A percentile compares a stretch with the other conserved stretches of the same genome.
Conservation (phyloP, 1,140 invertebrate species). For the Drosophila rufa region DNA sequence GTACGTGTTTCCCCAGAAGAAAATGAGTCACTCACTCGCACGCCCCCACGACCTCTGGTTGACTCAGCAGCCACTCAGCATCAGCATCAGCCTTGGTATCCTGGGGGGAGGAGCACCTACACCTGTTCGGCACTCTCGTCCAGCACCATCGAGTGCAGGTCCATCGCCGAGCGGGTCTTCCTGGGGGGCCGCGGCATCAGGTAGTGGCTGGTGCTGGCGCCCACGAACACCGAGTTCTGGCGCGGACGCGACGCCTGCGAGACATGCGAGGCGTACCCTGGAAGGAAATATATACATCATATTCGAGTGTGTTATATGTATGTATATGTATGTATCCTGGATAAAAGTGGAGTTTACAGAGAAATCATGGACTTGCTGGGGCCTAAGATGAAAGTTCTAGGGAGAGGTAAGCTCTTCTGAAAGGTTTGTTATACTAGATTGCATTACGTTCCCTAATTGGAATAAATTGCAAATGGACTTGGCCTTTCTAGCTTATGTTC, state of each 20-base stretch:
- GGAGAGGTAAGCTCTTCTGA: too few relatives aligned
- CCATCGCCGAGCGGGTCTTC: slow-evolving; percentile 92
- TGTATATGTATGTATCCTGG: too few relatives aligned
- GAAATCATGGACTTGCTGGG: too few relatives aligned
- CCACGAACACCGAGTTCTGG: slow-evolving; percentile 94
- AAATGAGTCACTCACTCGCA: slow-evolving; percentile 1
- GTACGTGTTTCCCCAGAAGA: slow-evolving; percentile 4
- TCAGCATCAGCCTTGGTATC: too few relatives aligned
- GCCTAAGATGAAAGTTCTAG: too few relatives aligned
- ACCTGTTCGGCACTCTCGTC: slow-evolving; percentile 85
- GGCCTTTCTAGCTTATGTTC: too few relatives aligned
- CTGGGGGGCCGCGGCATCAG: slow-evolving; percentile 88
- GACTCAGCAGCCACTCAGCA: slow-evolving; percentile 2
- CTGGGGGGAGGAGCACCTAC: slow-evolving; percentile 18
- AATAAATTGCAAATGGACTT: too few relatives aligned
- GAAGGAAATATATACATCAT: slow-evolving; percentile 8
- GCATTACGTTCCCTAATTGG: too few relatives aligned
- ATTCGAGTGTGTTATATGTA: too few relatives aligned
- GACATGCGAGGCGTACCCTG: slow-evolving; percentile 73
- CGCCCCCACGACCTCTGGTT: neutral
- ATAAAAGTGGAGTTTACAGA: too few relatives aligned
- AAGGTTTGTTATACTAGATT: too few relatives aligned
- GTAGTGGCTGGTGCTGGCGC: slow-evolving; percentile 88
- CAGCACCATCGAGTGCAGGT: slow-evolving; percentile 90
- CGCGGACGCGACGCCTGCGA: slow-evolving; percentile 85